Conservation (phyloP, 2,888 invertebrate species). For the Pollenia amentaria region DNA sequence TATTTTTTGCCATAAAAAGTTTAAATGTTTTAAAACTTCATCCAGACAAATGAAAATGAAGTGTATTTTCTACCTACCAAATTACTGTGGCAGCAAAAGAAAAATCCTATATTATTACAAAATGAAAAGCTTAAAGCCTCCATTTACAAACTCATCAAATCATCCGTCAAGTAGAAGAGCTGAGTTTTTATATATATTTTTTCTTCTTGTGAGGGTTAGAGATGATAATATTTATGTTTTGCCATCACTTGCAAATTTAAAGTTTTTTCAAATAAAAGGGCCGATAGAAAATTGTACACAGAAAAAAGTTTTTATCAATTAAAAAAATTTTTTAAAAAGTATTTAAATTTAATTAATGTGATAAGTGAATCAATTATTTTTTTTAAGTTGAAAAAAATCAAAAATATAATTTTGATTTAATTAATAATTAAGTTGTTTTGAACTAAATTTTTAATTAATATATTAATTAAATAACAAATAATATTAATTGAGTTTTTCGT, state of each 20-base stretch:
- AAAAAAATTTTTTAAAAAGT: no score
- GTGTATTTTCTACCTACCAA: conserved; percentile 7
- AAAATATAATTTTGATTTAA: no score
- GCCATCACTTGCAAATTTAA: conserved; percentile 31
- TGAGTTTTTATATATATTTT: neutral
- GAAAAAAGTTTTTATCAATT: no score
- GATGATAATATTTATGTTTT: conserved; percentile 34
- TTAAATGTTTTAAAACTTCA: conserved; percentile 56
- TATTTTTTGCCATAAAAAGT: conserved; percentile 18
- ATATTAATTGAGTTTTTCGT: no score
- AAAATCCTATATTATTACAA: conserved; percentile 14
- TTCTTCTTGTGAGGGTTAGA: neutral
- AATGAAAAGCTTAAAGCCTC: conserved; percentile 35
- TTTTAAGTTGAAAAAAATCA: no score
- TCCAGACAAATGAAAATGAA: conserved; percentile 66
- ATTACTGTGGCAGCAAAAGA: neutral
- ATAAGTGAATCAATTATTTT: no score
- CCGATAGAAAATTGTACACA: neutral
- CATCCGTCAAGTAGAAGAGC: conserved; percentile 34
- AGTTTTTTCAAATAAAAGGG: neutral
- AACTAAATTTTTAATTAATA: no score
- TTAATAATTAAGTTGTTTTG: no score
- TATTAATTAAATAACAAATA: no score
- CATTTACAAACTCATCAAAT: conserved; percentile 55
- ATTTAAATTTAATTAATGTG: no score